Evolutionary conservation across 2,113 vertebrate species (phyloP).

Genomic region (Jacana jacana): DNA sequence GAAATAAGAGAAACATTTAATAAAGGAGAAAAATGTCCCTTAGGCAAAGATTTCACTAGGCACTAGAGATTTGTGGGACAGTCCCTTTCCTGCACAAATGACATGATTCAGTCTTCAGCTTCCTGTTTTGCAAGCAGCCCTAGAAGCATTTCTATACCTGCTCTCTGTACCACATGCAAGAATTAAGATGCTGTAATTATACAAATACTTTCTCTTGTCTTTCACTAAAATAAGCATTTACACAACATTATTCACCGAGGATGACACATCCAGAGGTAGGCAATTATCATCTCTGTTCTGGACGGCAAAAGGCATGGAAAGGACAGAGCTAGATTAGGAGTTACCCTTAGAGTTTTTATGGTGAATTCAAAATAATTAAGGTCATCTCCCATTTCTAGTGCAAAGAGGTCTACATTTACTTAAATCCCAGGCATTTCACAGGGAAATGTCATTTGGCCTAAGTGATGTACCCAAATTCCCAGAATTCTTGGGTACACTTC

Average conservation of each 20-base stretch:
- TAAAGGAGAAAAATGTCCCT: conserved; percentile 1
- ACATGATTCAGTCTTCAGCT: background rate
- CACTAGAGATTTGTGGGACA: background rate
- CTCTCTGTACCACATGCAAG: background rate
- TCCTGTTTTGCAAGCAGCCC: background rate
- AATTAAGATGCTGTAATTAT: background rate
- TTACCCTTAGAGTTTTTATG: background rate
- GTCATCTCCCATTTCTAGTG: background rate
- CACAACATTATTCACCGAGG: background rate
- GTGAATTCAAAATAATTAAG: background rate
- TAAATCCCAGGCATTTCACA: background rate
- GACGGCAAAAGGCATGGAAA: background rate
- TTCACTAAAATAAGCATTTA: background rate
- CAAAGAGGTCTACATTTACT: background rate
- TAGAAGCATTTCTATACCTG: background rate
- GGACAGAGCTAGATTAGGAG: background rate
- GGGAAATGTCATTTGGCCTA: background rate
- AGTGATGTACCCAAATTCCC: background rate
- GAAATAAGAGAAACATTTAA: conserved; percentile 23
- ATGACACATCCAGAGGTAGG: background rate
- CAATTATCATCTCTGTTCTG: background rate
- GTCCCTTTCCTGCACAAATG: background rate
- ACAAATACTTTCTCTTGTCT: background rate
- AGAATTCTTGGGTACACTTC: background rate
- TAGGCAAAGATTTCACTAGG: conserved; percentile 17